Conservation (phyloP, 2,888 invertebrate genomes). For the Pachycephus smyrnensis region DNA sequence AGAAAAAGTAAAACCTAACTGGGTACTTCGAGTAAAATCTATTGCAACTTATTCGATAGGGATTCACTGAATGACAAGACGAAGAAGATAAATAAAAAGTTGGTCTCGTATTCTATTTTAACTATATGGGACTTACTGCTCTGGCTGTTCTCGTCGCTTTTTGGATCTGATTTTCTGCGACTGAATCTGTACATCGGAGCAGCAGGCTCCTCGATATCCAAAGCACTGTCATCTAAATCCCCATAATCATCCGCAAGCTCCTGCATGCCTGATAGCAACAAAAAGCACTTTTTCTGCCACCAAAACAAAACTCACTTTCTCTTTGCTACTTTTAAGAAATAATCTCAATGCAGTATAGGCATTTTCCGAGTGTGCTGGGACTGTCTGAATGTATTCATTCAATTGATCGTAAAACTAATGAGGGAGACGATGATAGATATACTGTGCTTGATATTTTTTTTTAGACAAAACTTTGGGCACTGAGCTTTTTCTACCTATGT, state of each 20-base stretch:
- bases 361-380: not conserved
- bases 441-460: not conserved
- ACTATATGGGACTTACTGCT: constrained; percentile 50
- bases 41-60: not conserved
- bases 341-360: not conserved
- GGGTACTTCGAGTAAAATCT: not conserved
- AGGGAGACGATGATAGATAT: not conserved
- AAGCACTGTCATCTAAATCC: constrained; percentile 58
- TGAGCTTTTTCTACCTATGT: not conserved
- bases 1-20: too few species aligned
- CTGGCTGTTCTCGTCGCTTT: constrained; percentile 59
- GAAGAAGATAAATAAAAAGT: not conserved
- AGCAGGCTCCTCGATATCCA: constrained; percentile 57
- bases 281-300: constrained; percentile 24
- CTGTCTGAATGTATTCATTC: not conserved
- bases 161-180: constrained; percentile 57
- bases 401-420: not conserved
- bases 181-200: constrained; percentile 58
- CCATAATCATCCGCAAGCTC: constrained; percentile 57
- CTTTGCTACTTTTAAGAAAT: not conserved
- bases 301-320: constrained; percentile 9
- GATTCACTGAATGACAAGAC: not conserved
- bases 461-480: not conserved
- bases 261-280: constrained; percentile 44
- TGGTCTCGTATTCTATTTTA: not conserved